Conservation (phyloP, 2,888 invertebrate genomes). For the Agrotis segetum region DNA sequence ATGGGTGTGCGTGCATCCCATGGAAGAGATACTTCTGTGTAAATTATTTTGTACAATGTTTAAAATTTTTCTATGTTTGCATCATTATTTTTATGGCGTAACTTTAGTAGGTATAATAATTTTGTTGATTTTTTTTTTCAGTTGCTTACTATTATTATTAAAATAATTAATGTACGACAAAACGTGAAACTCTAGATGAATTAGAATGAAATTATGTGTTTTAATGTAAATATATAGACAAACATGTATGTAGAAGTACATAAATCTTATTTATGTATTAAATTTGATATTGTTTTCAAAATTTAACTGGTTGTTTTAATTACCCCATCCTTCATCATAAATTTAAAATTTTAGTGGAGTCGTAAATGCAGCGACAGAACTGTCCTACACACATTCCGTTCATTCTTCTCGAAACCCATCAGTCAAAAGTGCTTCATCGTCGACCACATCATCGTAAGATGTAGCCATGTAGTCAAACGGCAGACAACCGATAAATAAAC, state of each 20-base stretch:
- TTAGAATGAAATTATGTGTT: constrained; percentile 88
- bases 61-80: constrained; percentile 80
- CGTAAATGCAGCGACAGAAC: too few relatives aligned
- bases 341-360: too few relatives aligned
- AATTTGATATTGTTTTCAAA: constrained; percentile 91
- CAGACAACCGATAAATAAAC: too few relatives aligned
- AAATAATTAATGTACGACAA: constrained; percentile 78
- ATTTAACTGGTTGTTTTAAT: constrained; percentile 86
- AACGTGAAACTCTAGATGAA: constrained; percentile 83
- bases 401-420: too few relatives aligned
- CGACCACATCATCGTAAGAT: too few relatives aligned
- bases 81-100: constrained; percentile 81
- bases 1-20: constrained; percentile 65
- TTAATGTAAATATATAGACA: constrained; percentile 89
- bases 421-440: too few relatives aligned
- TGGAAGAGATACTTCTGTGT: constrained; percentile 75
- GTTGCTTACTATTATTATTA: constrained; percentile 86
- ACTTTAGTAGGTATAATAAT: constrained; percentile 71
- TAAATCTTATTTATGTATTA: constrained; percentile 91
- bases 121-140: constrained; percentile 84
- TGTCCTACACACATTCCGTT: too few relatives aligned
- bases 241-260: constrained; percentile 90
- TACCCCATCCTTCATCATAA: not conserved
- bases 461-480: too few relatives aligned
- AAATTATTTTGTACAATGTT: constrained; percentile 88